phyloP scores from a whole-genome alignment of 2,113 vertebrate species.

The Leptobrachium leishanense region DNA sequence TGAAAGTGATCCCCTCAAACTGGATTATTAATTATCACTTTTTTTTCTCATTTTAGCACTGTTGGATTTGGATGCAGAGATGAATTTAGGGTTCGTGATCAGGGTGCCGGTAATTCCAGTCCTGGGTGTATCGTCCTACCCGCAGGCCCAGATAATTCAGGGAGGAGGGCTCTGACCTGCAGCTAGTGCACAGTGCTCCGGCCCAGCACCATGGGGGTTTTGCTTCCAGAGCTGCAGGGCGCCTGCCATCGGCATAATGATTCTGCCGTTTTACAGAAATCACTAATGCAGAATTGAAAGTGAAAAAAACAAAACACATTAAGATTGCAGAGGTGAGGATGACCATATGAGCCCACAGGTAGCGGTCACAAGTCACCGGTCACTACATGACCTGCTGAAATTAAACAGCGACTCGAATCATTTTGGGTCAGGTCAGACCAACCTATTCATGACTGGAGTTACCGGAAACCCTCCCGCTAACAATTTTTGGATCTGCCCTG shows the following conservation, averaged over 20 bases:
- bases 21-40: background rate
- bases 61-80: background rate
- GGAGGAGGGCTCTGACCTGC: no score
- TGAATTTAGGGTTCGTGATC: background rate
- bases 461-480: conserved; percentile 11
- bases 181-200: no score
- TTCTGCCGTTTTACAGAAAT: no score
- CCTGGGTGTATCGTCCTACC: background rate
- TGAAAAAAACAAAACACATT: no score
- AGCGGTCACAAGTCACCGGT: background rate
- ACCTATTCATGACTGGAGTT: conserved; percentile 27
- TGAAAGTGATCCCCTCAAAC: background rate
- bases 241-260: no score
- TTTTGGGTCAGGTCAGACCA: background rate
- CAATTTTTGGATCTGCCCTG: conserved; percentile 39
- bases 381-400: no score
- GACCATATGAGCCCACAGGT: background rate
- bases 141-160: no score
- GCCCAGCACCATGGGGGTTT: no score
- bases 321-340: background rate
- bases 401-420: background rate
- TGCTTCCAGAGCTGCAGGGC: no score
- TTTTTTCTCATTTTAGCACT: background rate
- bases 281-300: no score
- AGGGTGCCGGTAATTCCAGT: conserved; percentile 31